Evolutionary conservation across 2,888 invertebrate species (phyloP).

Genomic region (Phanerotoma sp.): DNA sequence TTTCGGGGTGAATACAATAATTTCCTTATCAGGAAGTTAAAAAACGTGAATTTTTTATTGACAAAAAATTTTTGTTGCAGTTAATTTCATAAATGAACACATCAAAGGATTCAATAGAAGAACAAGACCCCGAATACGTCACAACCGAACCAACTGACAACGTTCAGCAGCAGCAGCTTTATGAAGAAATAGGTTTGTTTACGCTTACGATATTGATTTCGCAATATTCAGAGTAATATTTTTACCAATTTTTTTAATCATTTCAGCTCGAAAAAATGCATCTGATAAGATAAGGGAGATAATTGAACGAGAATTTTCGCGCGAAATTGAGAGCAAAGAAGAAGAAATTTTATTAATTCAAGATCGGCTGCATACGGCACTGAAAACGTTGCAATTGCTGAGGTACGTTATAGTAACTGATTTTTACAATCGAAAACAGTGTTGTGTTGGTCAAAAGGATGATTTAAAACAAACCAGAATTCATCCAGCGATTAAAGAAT

Average conservation of each 20-base stretch:
- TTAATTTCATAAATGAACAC: no score
- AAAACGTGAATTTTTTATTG: no score
- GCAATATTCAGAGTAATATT: no score
- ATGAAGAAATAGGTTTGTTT: no score
- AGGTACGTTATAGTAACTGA: constrained; percentile 64
- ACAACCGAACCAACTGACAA: no score
- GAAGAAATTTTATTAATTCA: constrained; percentile 72
- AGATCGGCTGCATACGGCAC: constrained; percentile 63
- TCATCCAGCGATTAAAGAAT: constrained; percentile 76
- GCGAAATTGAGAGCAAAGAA: constrained; percentile 69
- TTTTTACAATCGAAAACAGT: constrained; percentile 64
- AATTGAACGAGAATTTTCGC: constrained; percentile 71
- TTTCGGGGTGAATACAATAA: no score
- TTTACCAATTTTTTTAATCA: constrained; percentile 6
- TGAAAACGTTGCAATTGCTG: constrained; percentile 63
- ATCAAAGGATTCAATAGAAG: no score
- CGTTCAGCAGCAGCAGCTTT: no score
- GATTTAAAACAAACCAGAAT: constrained; percentile 60
- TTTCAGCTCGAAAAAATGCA: constrained; percentile 44
- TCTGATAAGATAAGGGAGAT: constrained; percentile 63
- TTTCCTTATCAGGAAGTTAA: no score
- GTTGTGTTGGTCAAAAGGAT: constrained; percentile 53
- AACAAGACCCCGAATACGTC: no score
- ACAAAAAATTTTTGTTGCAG: no score
- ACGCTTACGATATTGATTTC: no score